Evolutionary conservation across 2,888 invertebrate genomes (phyloP), one percentile per base, ranked within the genome.

Genomic region (Netelia inedita): DNA sequence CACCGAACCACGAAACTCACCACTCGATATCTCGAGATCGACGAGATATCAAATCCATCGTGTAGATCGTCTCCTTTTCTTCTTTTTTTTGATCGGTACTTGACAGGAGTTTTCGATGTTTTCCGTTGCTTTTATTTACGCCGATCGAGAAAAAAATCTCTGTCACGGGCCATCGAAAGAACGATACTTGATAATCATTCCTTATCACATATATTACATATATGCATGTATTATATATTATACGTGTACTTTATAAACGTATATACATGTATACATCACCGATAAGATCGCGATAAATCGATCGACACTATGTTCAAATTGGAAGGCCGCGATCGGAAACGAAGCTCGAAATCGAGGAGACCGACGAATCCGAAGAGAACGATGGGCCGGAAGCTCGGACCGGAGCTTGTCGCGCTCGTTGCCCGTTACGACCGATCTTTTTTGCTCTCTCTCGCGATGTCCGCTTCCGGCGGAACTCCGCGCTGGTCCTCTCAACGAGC

Each of bases 381-480:
- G 35, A 66, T 23, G 14, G 23, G 9, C 21, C 9, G 28, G 8
- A 28, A 23, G 78, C 16, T 35, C 41, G 21, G 5, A 46, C 41
- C 50, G 63, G 35, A 53, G 55, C 59, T 74, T 16, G 23, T 74
- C 8, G 21, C 66, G 6, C 8, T 55, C n/a, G 14, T 35, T 35
- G 35, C 35, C 35, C 35, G 35, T 35, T 41, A 28, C 53, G 61
- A 53, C 23, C 65, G 66, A 72, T 55, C 55, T 50, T n/a, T 23
- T 59, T 61, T 35, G 35, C 16, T 41, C 43, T 73, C 63, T 41
- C 43, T 73, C 63, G 43, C 28, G 43, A 63, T 53, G 28, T 35
- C 68, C 75, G 83, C 82, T 87, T 87, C 87, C 87, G 87, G 85
- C 85, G 87, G 87, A 87, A 87, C 85, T 87, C 78, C 8, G 28